Conservation (phyloP, 2,113 vertebrate species). For the Lipophrys pholis region DNA sequence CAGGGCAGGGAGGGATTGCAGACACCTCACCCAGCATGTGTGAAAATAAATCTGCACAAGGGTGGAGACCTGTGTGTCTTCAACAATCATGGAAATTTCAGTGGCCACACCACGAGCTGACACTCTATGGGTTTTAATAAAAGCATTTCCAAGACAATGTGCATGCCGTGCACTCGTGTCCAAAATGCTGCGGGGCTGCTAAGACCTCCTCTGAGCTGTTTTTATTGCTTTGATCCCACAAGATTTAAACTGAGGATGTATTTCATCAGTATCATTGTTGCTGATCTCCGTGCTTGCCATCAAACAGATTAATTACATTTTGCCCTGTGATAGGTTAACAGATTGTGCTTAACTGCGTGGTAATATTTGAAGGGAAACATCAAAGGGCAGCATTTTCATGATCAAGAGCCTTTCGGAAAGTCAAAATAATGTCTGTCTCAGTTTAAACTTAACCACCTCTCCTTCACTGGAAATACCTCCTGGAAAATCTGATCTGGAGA, state of each 20-base stretch:
- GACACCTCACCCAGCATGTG: constrained; percentile 85
- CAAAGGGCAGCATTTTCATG: constrained; percentile 62
- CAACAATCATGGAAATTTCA: constrained; percentile 81
- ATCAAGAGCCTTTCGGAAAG: constrained; percentile 64
- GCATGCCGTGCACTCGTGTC: constrained; percentile 53
- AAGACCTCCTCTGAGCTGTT: constrained; percentile 47
- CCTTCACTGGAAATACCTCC: constrained; percentile 61
- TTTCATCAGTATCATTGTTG: constrained; percentile 61
- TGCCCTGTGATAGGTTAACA: constrained; percentile 52
- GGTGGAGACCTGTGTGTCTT: constrained; percentile 82
- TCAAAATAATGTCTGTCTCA: constrained; percentile 48
- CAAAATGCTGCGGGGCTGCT: constrained; percentile 38
- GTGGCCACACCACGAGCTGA: constrained; percentile 66
- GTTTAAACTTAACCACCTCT: constrained; percentile 69
- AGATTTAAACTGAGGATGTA: constrained; percentile 45
- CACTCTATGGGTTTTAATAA: constrained; percentile 67
- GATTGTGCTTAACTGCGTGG: constrained; percentile 48
- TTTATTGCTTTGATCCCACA: constrained; percentile 50
- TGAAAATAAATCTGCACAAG: constrained; percentile 85
- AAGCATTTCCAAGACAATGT: constrained; percentile 67
- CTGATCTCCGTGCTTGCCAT: constrained; percentile 40
- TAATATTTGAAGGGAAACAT: constrained; percentile 59
- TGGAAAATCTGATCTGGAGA: constrained; percentile 77
- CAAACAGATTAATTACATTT: constrained; percentile 57
- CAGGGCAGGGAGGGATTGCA: constrained; percentile 82